Base-by-base conservation (phyloP, 2,888 invertebrate genomes). In the Heterodera filipjevi region DNA sequence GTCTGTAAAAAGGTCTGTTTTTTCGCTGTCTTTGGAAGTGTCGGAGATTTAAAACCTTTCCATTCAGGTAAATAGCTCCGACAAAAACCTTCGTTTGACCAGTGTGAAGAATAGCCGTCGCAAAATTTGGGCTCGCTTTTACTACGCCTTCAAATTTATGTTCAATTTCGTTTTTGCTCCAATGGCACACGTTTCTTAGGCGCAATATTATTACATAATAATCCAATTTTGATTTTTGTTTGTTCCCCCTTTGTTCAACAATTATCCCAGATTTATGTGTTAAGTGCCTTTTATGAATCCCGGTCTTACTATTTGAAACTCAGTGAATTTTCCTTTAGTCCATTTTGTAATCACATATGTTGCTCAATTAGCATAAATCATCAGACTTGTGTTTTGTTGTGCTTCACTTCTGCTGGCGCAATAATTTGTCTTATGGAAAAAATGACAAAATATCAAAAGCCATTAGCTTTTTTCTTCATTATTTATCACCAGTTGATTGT, bases 131-230 rank as follows among this genome's bases (percentile, higher is more conserved):
- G 71, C 81, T n/a, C 79, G 83, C 22, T 77, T 87, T n/a, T 84
- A 84, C 77, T 84, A 81, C 71, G 83, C 86, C 22, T 87, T 87
- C 78, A 84, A 83, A 49, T 86, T 87, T 71, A 77, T 83, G 77
- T 86, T 86, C 81, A 87, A 86, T 77, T 86, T 87, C 76, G 71
- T 87, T 19, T 87, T 86, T 70, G 83, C 87, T 12, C 87, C 87
- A 19, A 68, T 87, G n/a, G 76, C 85, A 39, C 72, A 71, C 19
- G 82, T 86, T 44, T 71, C 59, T 8, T 77, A 78, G 30, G 59
- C 3, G 3, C 14, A 49, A 5, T 5, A 49, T 44, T 46, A 14
- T 33, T 71, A 30, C 33, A 32, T 71, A 71, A 30, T 71, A n/a
- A 12, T 39, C 8, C 39, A 39, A 39, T 39, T 39, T n/a, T n/a